Conservation (phyloP, 2,113 vertebrate species). For the Myiozetetes cayanensis region DNA sequence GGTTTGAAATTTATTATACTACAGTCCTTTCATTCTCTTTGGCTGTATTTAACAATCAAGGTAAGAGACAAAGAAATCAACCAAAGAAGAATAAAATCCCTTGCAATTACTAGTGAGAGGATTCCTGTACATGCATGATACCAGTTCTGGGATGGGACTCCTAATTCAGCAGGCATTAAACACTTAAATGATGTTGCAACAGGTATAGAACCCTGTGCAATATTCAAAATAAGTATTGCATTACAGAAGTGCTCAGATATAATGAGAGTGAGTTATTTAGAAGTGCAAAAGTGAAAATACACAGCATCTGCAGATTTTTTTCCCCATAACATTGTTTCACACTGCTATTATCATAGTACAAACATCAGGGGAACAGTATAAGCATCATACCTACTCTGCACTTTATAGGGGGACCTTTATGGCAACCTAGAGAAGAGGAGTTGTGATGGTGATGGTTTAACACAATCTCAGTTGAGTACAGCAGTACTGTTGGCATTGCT, state of each 20-base stretch:
- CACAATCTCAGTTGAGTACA: background rate
- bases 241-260: background rate
- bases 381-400: background rate
- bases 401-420: background rate
- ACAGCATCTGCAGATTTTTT: background rate
- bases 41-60: background rate
- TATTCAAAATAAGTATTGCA: background rate
- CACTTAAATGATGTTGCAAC: background rate
- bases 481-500: background rate
- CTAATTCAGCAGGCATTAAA: background rate
- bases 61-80: background rate
- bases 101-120: background rate
- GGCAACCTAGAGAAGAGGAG: background rate
- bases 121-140: background rate
- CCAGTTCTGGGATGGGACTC: background rate
- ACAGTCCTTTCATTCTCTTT: background rate
- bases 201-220: background rate
- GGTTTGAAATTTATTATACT: background rate
- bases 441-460: background rate
- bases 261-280: background rate
- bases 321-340: background rate
- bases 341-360: background rate
- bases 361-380: background rate
- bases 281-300: background rate
- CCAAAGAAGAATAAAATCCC: background rate